Conservation (phyloP, 2,113 vertebrate genomes). For the Tautogolabrus adspersus region DNA sequence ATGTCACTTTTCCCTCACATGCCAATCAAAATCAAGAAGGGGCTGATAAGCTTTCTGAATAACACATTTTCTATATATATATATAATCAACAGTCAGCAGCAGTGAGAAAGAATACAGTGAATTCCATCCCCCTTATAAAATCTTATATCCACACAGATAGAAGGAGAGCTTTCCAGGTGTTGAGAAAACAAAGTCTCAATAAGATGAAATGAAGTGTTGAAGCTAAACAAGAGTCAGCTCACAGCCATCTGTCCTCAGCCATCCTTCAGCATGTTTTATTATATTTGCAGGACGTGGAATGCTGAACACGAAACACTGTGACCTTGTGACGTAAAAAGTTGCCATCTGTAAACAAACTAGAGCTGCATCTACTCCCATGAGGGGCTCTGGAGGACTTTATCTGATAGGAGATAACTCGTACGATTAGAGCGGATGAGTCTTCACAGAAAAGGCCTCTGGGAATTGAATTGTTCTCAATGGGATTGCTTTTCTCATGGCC, state of each 20-base stretch:
- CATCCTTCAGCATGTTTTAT: conserved; percentile 62
- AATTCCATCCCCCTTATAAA: not conserved
- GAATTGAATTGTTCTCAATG: conserved; percentile 45
- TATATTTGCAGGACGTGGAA: conserved; percentile 64
- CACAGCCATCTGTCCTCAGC: conserved; percentile 46
- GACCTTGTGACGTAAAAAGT: conserved; percentile 68
- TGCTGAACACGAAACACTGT: conserved; percentile 62
- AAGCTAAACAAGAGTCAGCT: conserved; percentile 14
- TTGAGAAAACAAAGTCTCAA: conserved; percentile 1
- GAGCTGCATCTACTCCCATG: conserved; percentile 47
- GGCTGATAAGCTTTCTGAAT: too few relatives aligned
- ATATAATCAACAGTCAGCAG: not conserved
- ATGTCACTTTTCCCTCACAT: too few relatives aligned
- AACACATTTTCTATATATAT: too few relatives aligned
- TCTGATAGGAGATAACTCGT: conserved; percentile 50
- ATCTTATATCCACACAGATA: not conserved
- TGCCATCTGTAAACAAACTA: conserved; percentile 71
- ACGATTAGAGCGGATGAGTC: conserved; percentile 54
- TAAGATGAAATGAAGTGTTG: not conserved
- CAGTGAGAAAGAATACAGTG: not conserved
- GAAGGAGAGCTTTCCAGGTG: conserved; percentile 4
- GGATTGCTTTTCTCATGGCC: conserved; percentile 77
- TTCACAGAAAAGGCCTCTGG: conserved; percentile 50
- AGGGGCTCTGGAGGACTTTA: conserved; percentile 23
- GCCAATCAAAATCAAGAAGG: too few relatives aligned